A percentile compares a stretch with the other conserved stretches of the same genome.
These are phyloP conservation scores for Corythornis cristatus DNA, from an alignment of 2,113 vertebrate species.

Conservation along the genomic window DNA sequence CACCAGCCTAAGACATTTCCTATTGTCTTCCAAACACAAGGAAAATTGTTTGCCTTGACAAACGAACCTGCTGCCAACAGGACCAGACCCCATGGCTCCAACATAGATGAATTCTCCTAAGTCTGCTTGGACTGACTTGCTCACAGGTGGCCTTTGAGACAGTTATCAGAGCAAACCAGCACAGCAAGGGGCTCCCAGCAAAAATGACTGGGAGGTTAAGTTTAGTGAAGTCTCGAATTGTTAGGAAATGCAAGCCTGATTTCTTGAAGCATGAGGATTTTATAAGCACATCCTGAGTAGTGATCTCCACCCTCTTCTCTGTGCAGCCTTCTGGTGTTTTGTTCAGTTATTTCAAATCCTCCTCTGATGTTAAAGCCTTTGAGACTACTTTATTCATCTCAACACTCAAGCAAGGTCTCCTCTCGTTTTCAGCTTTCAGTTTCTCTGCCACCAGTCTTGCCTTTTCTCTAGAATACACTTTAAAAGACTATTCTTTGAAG, in stretches of 20 bases:
- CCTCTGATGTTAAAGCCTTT: constrained; percentile 6
- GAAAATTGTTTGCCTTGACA: background rate
- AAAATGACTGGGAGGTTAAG: background rate
- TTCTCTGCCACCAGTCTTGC: background rate
- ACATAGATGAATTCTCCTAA: background rate
- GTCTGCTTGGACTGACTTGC: background rate
- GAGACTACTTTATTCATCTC: background rate
- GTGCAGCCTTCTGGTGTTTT: background rate
- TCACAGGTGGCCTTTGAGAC: background rate
- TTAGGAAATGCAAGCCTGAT: background rate
- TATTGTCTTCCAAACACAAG: background rate
- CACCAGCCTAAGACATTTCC: background rate
- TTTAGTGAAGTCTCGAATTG: background rate
- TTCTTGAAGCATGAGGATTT: background rate
- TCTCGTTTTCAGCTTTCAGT: background rate
- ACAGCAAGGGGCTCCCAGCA: background rate
- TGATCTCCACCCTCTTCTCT: background rate
- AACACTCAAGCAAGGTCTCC: background rate
- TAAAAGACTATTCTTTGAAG: background rate
- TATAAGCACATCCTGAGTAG: background rate
- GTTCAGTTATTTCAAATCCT: background rate
- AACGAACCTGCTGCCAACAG: background rate
- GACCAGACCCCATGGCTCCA: background rate
- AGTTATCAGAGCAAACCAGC: background rate
- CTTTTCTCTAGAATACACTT: background rate